phyloP scores from a whole-genome alignment of 92 coral and sea anemone genomes.

The Parazoanthus swiftii region DNA sequence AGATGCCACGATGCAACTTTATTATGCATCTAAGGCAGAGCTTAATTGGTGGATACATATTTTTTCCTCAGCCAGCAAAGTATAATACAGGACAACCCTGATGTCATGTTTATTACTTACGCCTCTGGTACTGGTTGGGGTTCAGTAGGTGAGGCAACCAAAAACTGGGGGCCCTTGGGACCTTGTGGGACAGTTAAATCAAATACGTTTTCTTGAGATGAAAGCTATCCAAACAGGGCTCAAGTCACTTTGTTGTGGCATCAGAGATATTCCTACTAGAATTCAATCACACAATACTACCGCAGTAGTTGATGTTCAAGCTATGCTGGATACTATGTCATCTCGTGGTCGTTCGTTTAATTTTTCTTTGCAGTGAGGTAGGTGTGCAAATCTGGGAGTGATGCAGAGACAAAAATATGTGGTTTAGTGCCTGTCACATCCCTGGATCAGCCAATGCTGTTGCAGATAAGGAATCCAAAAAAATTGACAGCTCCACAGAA shows the following conservation, averaged over 20 bases:
- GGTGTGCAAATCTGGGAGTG: slow-evolving; percentile 39
- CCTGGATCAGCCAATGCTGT: slow-evolving; percentile 49
- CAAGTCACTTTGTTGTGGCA: slow-evolving; percentile 1
- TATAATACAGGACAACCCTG: neutral
- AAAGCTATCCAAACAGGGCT: neutral
- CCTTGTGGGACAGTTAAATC: neutral
- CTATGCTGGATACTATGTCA: slow-evolving; percentile 37
- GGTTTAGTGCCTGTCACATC: slow-evolving; percentile 53
- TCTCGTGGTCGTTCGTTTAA: too few relatives aligned
- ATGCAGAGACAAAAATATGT: slow-evolving; percentile 20
- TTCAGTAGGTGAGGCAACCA: neutral
- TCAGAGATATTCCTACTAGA: slow-evolving; percentile 9
- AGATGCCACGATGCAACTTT: neutral
- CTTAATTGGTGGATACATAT: neutral
- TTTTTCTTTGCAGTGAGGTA: slow-evolving; percentile 26
- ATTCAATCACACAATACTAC: slow-evolving; percentile 46
- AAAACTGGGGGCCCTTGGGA: neutral
- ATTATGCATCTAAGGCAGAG: neutral
- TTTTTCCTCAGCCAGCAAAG: neutral
- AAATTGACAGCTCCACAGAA: slow-evolving; percentile 37
- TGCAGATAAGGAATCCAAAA: slow-evolving; percentile 40
- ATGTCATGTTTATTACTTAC: neutral
- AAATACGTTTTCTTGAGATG: neutral
- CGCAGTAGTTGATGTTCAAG: slow-evolving; percentile 31
- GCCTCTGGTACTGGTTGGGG: neutral